Percentiles rank a stretch among this genome's conserved stretches.
Evolutionary conservation across 1,140 invertebrate species (phyloP).

Genomic region (Theocolax elegans): DNA sequence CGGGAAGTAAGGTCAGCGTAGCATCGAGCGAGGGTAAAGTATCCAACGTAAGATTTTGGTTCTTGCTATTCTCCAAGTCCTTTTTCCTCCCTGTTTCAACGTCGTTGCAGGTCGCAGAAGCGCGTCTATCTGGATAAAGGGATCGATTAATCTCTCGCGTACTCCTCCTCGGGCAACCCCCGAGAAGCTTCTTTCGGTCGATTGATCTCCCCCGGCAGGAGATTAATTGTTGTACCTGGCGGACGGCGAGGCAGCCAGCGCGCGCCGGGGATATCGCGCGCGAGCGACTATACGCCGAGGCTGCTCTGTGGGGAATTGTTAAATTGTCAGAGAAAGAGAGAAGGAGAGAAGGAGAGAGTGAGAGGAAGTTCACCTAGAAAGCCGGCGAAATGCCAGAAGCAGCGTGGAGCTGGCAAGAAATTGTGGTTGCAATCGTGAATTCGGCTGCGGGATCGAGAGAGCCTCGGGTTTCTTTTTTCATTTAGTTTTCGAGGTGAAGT

Average conservation of each 20-base stretch:
- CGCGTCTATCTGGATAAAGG: conserved; percentile 48
- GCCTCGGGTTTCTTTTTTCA: too few relatives aligned
- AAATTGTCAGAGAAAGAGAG: conserved; percentile 16
- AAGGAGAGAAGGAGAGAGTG: background rate
- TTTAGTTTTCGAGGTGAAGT: too few relatives aligned
- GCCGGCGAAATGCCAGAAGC: conserved; percentile 11
- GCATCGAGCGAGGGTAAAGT: too few relatives aligned
- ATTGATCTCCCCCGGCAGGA: conserved; percentile 49
- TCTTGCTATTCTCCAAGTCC: too few relatives aligned
- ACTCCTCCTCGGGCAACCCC: conserved; percentile 32
- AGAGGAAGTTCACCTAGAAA: conserved; percentile 38
- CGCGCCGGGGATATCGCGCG: too few relatives aligned
- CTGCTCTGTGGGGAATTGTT: conserved; percentile 22
- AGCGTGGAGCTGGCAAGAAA: conserved; percentile 15
- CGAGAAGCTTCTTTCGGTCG: conserved; percentile 50
- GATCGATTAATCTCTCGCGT: conserved; percentile 53
- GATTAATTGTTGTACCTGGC: conserved; percentile 50
- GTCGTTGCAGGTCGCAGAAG: background rate
- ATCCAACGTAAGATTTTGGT: too few relatives aligned
- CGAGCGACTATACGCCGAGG: too few relatives aligned
- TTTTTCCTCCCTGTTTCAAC: too few relatives aligned
- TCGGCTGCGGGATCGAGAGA: too few relatives aligned
- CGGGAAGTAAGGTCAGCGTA: too few relatives aligned
- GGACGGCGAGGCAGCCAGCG: conserved; percentile 6
- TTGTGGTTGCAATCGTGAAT: background rate